Percentiles rank a stretch among this genome's conserved stretches.
Conservation (phyloP, 2,888 invertebrate species). For the Vannuccia rotundouncinata region DNA sequence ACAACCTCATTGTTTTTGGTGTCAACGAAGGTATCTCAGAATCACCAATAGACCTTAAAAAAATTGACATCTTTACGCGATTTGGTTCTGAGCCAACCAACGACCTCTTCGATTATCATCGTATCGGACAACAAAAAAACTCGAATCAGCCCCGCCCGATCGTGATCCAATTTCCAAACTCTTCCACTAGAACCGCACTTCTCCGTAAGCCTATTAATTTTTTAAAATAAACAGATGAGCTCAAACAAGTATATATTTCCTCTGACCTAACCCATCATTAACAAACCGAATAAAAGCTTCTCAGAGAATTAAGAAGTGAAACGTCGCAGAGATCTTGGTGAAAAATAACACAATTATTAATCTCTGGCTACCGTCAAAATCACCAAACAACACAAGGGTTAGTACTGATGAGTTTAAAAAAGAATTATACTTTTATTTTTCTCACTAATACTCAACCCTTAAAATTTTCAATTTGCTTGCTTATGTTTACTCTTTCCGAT, state of each 20-base stretch:
- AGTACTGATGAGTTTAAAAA: no score
- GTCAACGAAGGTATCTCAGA: not conserved
- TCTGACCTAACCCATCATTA: no score
- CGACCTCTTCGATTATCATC: slow-evolving; percentile 3
- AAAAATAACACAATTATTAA: no score
- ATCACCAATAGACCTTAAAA: not conserved
- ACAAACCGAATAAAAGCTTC: no score
- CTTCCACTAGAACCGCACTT: not conserved
- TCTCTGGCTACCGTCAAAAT: no score
- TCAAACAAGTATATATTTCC: no score
- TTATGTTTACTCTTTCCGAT: not conserved
- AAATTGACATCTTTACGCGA: not conserved
- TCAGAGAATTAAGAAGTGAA: no score
- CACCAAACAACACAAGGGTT: no score
- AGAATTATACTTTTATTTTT: no score
- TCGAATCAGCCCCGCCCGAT: slow-evolving; percentile 3
- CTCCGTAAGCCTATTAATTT: not conserved
- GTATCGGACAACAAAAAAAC: not conserved
- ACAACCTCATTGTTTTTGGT: not conserved
- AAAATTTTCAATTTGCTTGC: not conserved
- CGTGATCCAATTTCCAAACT: not conserved
- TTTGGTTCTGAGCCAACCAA: slow-evolving; percentile 12
- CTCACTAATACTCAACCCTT: no score
- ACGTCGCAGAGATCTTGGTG: no score
- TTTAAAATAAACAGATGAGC: no score